These are phyloP conservation scores for Cherax destructor DNA, from an alignment of 1,140 invertebrate genomes.

Conservation along the genomic window DNA sequence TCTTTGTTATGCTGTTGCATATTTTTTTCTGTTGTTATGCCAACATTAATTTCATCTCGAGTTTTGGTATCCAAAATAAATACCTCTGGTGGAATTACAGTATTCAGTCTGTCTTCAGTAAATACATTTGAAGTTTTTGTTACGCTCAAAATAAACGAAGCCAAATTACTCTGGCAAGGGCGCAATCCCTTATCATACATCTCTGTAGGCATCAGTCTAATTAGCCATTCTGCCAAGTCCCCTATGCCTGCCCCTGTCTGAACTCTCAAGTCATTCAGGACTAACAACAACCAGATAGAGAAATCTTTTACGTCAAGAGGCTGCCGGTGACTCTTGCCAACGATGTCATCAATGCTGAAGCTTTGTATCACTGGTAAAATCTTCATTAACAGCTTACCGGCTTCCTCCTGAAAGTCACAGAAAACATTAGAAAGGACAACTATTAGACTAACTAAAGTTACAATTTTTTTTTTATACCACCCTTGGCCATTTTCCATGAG, in stretches of 20 bases:
- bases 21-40: not conserved
- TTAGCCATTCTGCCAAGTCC: constrained; percentile 35
- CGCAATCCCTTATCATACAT: constrained; percentile 44
- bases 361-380: constrained; percentile 28
- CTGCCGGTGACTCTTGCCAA: constrained; percentile 24
- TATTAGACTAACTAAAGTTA: not conserved
- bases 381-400: constrained; percentile 19
- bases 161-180: constrained; percentile 20
- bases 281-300: constrained; percentile 40
- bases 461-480: not conserved
- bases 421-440: not conserved
- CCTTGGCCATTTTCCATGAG: too few relatives aligned
- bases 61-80: not conserved
- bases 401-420: constrained; percentile 43
- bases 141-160: constrained; percentile 27
- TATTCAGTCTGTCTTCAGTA: constrained; percentile 15
- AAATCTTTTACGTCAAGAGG: constrained; percentile 32
- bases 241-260: constrained; percentile 45
- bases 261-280: constrained; percentile 47
- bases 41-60: not conserved
- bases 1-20: not conserved
- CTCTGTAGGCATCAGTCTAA: constrained; percentile 12
- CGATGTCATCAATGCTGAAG: constrained; percentile 44
- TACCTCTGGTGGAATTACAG: constrained; percentile 7
- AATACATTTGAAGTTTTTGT: not conserved